Conservation (phyloP, 2,113 vertebrate species). For the Desmodus rotundus region DNA sequence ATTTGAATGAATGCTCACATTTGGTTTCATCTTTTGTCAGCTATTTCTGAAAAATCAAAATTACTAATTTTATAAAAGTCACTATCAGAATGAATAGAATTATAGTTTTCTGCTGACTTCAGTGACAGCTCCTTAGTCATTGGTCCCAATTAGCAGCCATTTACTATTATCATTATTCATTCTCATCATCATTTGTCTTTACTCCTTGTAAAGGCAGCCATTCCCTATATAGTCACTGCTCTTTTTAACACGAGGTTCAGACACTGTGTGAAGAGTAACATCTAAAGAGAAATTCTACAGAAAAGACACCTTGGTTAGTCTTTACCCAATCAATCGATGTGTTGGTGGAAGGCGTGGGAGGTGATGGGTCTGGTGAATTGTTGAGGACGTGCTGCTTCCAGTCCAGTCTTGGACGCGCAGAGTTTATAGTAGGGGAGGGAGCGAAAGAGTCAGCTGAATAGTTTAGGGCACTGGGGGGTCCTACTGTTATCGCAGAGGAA, state of each 20-base stretch:
- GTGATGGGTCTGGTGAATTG: no score
- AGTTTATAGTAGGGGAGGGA: background rate
- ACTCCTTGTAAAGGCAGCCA: background rate
- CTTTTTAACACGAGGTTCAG: background rate
- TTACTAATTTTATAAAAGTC: background rate
- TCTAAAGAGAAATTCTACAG: background rate
- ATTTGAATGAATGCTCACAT: background rate
- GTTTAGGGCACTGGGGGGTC: background rate
- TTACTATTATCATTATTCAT: background rate
- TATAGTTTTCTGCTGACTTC: background rate
- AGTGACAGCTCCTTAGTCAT: background rate
- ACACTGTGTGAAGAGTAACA: background rate
- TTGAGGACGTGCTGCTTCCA: background rate
- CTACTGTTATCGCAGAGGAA: no score
- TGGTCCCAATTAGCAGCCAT: background rate
- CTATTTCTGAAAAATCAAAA: background rate
- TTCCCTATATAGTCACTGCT: background rate
- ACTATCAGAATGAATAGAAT: background rate
- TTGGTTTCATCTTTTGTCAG: constrained; percentile 13
- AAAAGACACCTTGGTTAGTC: background rate
- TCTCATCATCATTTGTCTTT: background rate
- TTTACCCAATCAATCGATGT: background rate
- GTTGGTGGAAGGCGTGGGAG: background rate
- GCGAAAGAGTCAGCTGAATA: background rate
- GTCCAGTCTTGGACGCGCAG: background rate